Base-by-base conservation (phyloP, 1,140 invertebrate genomes). In the Drosophila sechellia region DNA sequence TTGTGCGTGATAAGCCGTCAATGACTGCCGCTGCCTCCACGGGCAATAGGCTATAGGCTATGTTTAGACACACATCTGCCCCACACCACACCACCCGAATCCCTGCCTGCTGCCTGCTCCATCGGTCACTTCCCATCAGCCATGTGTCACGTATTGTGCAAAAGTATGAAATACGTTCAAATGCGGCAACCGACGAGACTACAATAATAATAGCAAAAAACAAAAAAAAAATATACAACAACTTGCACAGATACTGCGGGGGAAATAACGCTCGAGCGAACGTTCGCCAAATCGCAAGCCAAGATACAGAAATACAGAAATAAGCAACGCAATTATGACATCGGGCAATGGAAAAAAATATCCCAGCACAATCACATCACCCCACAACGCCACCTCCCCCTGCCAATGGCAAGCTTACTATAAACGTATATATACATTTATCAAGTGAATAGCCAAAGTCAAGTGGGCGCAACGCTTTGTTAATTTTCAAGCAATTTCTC, bases 241-340 rank as follows among this genome's bases (percentile, higher is more conserved):
- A 13, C 52, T 27, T 78, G 54, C 69, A 81, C 64, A 60, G 68
- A 87, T 81, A 71, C 68, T 15, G 54, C 37, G 49, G 17, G 39
- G 50, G 10, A 27, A 43, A 25, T 45, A 64, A 54, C 27, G 50
- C 22, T 46, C 42, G 58, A 40, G 20, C 34, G 58, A 63, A 45
- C 49, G 49, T 43, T 69, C 17, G 57, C 57, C 13, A 59, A 81
- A 79, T 80, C 59, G 57, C 76, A 76, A 57, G 37, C 68, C 57
- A 56, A 68, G 48, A 69, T 40, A 48, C 25, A 48, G 49, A 66
- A 68, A 69, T 48, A 56, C 54, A 59, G 45, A 79, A 84, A 79
- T 55, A 76, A 73, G 69, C 70, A 55, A 66, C 77, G 66, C 77
- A 85, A 81, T 85, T 86, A 72, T 78, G 83, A 78, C 81, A 81